Evolutionary conservation across 2,888 invertebrate genomes (phyloP), one percentile per base, ranked within the genome.

Genomic region (Pandemis corylana): DNA sequence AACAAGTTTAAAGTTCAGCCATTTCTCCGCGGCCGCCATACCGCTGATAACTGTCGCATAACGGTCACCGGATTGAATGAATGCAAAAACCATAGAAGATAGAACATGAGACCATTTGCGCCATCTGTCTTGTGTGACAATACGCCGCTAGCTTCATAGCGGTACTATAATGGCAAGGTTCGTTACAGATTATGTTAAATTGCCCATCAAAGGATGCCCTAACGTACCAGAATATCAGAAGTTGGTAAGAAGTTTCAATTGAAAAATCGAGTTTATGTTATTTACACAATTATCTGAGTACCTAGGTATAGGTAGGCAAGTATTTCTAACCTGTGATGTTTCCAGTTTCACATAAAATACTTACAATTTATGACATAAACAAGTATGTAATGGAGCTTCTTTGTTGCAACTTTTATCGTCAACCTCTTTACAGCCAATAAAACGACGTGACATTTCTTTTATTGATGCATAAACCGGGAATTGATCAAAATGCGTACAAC

Each of bases 81-180:
- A 81, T 77, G 83, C 84, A 87, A 89, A 88, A 88, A 85, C 83
- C 76, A 80, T 80, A 65, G 72, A 78, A 75, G 76, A 79, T 77
- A 65, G 72, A 78, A 75, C 77, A 79, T 77, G 75, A 74, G 70
- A 73, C 76, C 74, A 75, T 78, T 68, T 75, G 76, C 68, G 67
- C 79, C 74, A 80, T 80, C 78, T 82, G 81, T 82, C 82, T 80
- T 82, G 53, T 59, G 67, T 76, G 72, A 78, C 72, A 76, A 76
- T 78, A 71, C 72, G 67, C 64, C 63, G 73, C 75, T 77, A 76
- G 67, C 72, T 76, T 59, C 73, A 68, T 76, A 78, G 78, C 77
- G 77, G 77, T 69, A 72, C 59, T 70, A 69, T 66, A 79, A 78
- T 77, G 76, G 66, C 13, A 13, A 44, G 49, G 9, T 63, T 65